Evolutionary conservation across 2,888 invertebrate genomes (phyloP), one percentile per base, ranked within the genome.

Genomic region (Cyclophora albipunctata): DNA sequence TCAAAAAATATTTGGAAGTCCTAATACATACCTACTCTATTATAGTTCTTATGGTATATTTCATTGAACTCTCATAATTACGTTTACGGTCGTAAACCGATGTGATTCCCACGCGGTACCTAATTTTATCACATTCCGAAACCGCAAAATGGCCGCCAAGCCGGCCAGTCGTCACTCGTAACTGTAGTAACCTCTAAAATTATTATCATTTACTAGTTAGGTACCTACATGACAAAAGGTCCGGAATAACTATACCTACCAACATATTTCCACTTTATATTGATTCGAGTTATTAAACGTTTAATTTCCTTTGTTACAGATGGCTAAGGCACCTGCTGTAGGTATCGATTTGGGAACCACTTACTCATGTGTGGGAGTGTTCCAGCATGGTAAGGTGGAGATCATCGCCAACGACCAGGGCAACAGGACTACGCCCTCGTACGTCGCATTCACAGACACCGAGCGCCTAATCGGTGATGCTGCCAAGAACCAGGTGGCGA

Each of bases 301-400:
- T 35, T 44, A 6, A n/a, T 54, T 62, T 55, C 37, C 42, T 52
- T 73, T 69, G 70, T 79, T 76, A 3, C 73, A 91, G 91, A 91
- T 90, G 90, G 90, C 86, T 55, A 93, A 93, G 87, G 93, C 95
- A 91, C 95, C 95, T 75, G 95, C 95, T 80, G 93, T 97, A 77
- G 98, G 98, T 91, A 98, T 98, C 88, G 98, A 98, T 91, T 91
- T 98, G 86, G 98, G 98, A 65, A 98, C 97, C 66, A 98, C 97
- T 60, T 98, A 97, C 87, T 97, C 97, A 50, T 97, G 96, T 75
- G 96, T 97, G 64, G 96, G 96, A 69, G 96, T 97, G 61, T 97
- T 96, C 91, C 95, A 95, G 88, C 94, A 96, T 86, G 96, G 96
- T 61, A 95, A 95, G 87, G 95, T 96, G 71, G 95, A 95, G 87